Base-by-base conservation (phyloP, 2,797 vertebrate species). In the Myotis vivesi region DNA sequence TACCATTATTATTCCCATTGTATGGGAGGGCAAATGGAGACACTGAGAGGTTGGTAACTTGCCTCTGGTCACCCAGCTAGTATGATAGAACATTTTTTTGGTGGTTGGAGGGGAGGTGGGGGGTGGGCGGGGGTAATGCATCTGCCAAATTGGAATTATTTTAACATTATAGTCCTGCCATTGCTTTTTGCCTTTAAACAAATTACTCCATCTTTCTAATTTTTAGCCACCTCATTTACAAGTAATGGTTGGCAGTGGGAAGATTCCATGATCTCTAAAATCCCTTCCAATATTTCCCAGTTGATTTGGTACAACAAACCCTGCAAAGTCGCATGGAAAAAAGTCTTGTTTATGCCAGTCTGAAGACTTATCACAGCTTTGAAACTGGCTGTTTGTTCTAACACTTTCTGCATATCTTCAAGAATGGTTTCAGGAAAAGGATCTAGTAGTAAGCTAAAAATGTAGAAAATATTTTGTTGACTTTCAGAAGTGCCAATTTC, bases 401-500 rank as follows among this genome's bases (percentile, higher is more conserved):
- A 62, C 2, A 73, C 72, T 76, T 49, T 86, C 51, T 68, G 11
- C 13, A 3, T 44, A 64, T 71, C 30, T 57, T 72, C 59, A 59
- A 49, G 41, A 44, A 23, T 22, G 12, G 68, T 59, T 79, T 94
- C 23, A 15, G 11, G 69, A 51, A 87, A 86, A 46, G 36, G 38
- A 87, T 36, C 23, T 83, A 44, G 38, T 20, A 33, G n/a, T 68
- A 89, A 57, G 33, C 33, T 44, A 83, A 93, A 33, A 55, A 79
- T 4, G 1, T 13, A 68, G 44, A 38, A 22, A 57, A 23, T 75
- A 68, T 38, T 91, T 57, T 25, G 38, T 55, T n/a, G 10, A 36
- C 83, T 17, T 93, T 49, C 44, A 87, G 77, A 95, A 87, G 94
- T 62, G 82, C 23, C 79, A 41, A 1, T 80, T 80, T 93, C 19